Conservation (phyloP, 2,888 invertebrate genomes). For the Electrophaes corylata region DNA sequence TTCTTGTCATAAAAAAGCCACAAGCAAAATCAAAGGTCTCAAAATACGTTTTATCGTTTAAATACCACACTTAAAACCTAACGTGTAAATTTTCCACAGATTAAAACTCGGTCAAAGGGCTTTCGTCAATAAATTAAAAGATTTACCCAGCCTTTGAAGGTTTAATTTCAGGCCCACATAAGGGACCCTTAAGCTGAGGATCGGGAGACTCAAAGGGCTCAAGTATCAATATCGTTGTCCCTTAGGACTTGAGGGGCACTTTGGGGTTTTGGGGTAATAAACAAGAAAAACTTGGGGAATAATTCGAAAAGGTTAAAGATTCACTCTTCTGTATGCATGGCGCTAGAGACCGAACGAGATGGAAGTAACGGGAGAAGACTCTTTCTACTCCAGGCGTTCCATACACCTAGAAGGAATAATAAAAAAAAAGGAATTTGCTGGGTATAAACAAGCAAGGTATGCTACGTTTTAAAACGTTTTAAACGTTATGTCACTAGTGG, state of each 20-base stretch:
- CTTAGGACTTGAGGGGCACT: slow-evolving; percentile 20
- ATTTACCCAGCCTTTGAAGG: slow-evolving; percentile 22
- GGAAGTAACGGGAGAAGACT: too few species aligned
- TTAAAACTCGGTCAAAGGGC: slow-evolving; percentile 4
- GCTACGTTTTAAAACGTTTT: too few species aligned
- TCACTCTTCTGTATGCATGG: too few species aligned
- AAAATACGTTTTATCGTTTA: too few species aligned
- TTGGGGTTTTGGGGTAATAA: slow-evolving; percentile 8
- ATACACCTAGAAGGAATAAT: too few species aligned
- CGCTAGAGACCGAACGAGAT: too few species aligned
- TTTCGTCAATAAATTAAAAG: slow-evolving; percentile 21
- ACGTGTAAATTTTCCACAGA: background rate
- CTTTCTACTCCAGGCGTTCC: too few species aligned
- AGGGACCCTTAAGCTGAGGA: slow-evolving; percentile 12
- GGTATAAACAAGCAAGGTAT: too few species aligned
- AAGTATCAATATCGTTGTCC: slow-evolving; percentile 36
- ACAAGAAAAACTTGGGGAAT: slow-evolving; percentile 11
- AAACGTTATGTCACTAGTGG: too few species aligned
- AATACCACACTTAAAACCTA: background rate
- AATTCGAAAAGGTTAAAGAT: background rate
- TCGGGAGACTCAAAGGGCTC: slow-evolving; percentile 29
- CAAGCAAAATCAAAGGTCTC: too few species aligned
- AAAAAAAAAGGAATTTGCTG: too few species aligned
- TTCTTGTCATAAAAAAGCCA: too few species aligned
- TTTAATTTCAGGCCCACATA: slow-evolving; percentile 20